Base-by-base conservation (phyloP, 92 coral and sea anemone species). In the Zoanthus gigantus region DNA sequence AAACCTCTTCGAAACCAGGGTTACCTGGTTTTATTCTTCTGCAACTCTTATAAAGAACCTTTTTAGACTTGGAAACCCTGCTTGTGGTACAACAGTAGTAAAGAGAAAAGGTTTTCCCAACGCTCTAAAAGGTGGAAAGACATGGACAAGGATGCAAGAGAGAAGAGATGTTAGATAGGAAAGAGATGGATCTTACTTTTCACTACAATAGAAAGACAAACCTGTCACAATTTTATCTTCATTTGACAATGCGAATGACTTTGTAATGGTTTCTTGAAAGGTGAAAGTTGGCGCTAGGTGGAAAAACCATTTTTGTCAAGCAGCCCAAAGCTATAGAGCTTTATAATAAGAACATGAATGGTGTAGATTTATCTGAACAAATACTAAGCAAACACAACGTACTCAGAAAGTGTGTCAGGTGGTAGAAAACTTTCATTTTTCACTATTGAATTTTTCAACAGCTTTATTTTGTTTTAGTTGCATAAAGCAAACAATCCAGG, bases 81-180 rank as follows among this genome's bases (percentile, higher is more conserved):
- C 83, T 13, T 9, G 82, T 77, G 83, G 69, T 54, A 57, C 50
- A 77, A 56, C 71, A 53, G 67, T 67, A 77, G 31, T 45, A 42
- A 77, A 77, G 14, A 54, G 82, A 54, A 77, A 32, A 30, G 82
- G 82, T 68, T 77, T 10, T 28, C 69, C 47, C 29, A 77, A 77
- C 32, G 69, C 48, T 28, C 48, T 77, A 68, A 77, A 77, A 77
- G 82, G 82, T 11, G 82, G 82, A 34, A 77, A 54, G 69, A 12
- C 82, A 54, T 77, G 82, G 50, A 32, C 83, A 78, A 78, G 83
- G 71, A 78, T 30, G 8, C 34, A 74, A 74, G 79, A 74, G 31
- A 74, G 79, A 74, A 37, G 79, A 46, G 37, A 9, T 46, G 37
- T 78, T 78, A 57, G 52, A 57, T 57, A 52, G 83, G 83, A 58